Evolutionary conservation across 2,888 invertebrate species (phyloP), one percentile per base, ranked within the genome.

Genomic region (Strigamia transsilvanica): DNA sequence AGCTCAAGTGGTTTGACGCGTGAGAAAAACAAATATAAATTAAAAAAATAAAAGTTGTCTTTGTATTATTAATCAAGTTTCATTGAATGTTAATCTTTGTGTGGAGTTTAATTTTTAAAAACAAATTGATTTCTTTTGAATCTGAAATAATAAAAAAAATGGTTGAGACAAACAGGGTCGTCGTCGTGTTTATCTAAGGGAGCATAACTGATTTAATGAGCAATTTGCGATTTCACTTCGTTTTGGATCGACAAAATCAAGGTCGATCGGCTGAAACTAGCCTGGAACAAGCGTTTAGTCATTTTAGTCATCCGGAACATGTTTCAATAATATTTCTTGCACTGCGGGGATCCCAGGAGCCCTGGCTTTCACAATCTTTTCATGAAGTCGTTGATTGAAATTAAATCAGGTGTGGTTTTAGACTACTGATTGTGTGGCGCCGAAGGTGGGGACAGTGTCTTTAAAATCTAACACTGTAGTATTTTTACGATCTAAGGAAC

Each of bases 51-150:
- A n/a, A 34, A 34, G 18, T n/a, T 51, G 51, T 51, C 15, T n/a
- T 51, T 51, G 51, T 51, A 51, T 51, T 51, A 66, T 51, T 51
- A 66, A 66, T 66, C 66, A 66, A 66, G 66, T 66, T 66, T 66
- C 23, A 66, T 32, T 66, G 66, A 66, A 66, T 66, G 66, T 66
- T 66, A 32, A 21, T 66, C 66, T 66, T 66, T 66, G 66, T 27
- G 66, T 66, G 66, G 66, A 66, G 23, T 66, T 66, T 66, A 27
- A 66, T 66, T 66, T 66, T 66, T 23, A 66, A 66, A 66, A 23
- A 66, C 15, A 51, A 66, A 66, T 66, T 66, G 66, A 27, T 66
- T 66, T 66, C n/a, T 66, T 13, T 34, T 66, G 66, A 66, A 27
- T 66, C 66, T 66, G n/a, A n/a, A n/a, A n/a, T n/a, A n/a, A n/a